Base-by-base conservation (phyloP, 2,113 vertebrate genomes). In the Rhineura floridana region DNA sequence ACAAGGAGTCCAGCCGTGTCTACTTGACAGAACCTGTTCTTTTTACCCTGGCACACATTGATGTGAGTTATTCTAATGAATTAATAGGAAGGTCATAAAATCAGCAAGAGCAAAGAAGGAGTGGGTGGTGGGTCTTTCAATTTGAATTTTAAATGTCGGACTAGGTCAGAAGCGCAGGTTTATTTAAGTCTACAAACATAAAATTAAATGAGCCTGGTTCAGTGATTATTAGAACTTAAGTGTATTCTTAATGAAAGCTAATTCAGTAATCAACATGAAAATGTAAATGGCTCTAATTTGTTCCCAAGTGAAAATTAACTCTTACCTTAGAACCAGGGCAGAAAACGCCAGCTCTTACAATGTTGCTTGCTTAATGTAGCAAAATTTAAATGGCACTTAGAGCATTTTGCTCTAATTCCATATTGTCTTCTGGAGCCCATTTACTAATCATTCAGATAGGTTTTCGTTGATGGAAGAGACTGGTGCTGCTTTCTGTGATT, bases 211-310 rank as follows among this genome's bases (percentile, higher is more conserved):
- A 98, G 97, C 97, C 96, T 97, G 96, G 97, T 97, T 97, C 97
- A 96, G 96, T 98, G 96, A 97, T 97, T 98, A 96, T 98, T 98
- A 97, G 97, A 97, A 98, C 97, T 97, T 98, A 98, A 98, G 97
- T 97, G 97, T 99, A 98, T 98, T 98, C 98, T 98, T 98, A 99
- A 99, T 98, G 98, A 98, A 98, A 98, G 98, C 97, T 98, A 98
- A 99, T 98, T 98, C 97, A 97, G 97, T 98, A 98, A 98, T 98
- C 98, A 98, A 98, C 98, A 98, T 97, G 97, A 97, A 98, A 98
- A 98, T 98, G 98, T 98, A 99, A 99, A 98, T 98, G 97, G 97
- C 97, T 96, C 96, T 97, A 97, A 98, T 98, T 97, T 97, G 97
- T 98, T 98, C 98, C 96, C 96, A 96, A 97, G 96, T 96, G 96